These are phyloP conservation scores for Gulo gulo DNA, from an alignment of 2,113 vertebrate species.

Conservation along the genomic window DNA sequence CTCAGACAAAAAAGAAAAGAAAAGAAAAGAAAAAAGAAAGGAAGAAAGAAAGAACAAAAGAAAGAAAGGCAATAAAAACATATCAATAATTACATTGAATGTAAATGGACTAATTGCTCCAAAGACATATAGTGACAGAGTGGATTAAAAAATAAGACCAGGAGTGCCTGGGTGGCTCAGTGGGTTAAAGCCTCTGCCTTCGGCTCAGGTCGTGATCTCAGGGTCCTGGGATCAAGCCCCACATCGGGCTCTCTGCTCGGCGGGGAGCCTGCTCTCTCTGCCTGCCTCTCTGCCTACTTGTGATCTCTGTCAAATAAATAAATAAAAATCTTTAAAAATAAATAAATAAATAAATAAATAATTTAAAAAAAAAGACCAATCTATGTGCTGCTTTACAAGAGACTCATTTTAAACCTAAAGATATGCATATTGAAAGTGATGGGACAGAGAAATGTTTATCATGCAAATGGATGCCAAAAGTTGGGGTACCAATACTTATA, in stretches of 20 bases:
- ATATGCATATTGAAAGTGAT: background rate
- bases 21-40: no score
- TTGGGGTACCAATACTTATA: background rate
- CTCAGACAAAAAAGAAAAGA: background rate
- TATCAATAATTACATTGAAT: background rate
- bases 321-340: no score
- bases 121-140: background rate
- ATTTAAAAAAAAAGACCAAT: background rate
- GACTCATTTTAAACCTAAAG: background rate
- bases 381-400: background rate
- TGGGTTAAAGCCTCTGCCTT: no score
- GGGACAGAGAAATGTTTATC: background rate
- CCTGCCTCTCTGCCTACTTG: no score
- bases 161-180: no score
- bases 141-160: background rate
- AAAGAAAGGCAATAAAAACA: background rate
- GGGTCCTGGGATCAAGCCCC: no score
- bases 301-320: no score
- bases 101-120: background rate
- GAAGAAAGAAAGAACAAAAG: background rate
- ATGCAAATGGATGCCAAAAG: background rate
- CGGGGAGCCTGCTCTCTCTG: no score
- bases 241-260: no score
- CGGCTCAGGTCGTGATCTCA: no score
- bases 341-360: no score